A percentile compares a stretch with the other conserved stretches of the same genome.
phyloP scores from a whole-genome alignment of 2,113 vertebrate genomes.

The Embiotoca jacksoni region DNA sequence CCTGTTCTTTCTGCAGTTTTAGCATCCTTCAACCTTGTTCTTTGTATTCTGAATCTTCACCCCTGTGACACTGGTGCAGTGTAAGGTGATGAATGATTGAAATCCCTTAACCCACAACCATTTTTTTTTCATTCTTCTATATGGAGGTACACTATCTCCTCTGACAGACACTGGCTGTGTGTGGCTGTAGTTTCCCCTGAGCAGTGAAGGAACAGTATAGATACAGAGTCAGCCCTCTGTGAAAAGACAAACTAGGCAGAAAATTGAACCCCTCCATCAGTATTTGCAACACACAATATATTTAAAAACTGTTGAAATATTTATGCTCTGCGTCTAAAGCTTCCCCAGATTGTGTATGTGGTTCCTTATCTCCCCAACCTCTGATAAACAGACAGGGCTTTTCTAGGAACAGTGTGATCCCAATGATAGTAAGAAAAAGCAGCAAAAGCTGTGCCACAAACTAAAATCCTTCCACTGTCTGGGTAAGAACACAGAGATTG shows the following conservation, averaged over 20 bases:
- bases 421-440: neutral
- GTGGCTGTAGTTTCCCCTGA: slow-evolving; percentile 33
- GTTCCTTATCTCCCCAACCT: slow-evolving; percentile 1
- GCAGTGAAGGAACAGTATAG: slow-evolving; percentile 35
- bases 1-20: slow-evolving; percentile 38
- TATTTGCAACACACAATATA: slow-evolving; percentile 75
- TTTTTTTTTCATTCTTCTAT: slow-evolving; percentile 48
- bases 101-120: slow-evolving; percentile 12
- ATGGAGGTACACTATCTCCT: slow-evolving; percentile 67
- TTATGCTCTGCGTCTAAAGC: slow-evolving; percentile 40
- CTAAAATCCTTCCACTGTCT: slow-evolving; percentile 24
- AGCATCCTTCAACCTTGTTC: slow-evolving; percentile 48
- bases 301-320: slow-evolving; percentile 74
- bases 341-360: slow-evolving; percentile 2
- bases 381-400: slow-evolving; percentile 17
- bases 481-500: slow-evolving; percentile 12
- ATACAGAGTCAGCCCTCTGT: slow-evolving; percentile 68
- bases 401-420: slow-evolving; percentile 10
- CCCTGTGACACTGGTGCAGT: slow-evolving; percentile 51
- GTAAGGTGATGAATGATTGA: slow-evolving; percentile 74
- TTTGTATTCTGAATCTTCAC: slow-evolving; percentile 54
- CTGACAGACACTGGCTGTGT: slow-evolving; percentile 61
- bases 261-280: slow-evolving; percentile 73
- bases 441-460: neutral
- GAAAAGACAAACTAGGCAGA: slow-evolving; percentile 75